Base-by-base conservation (phyloP, 2,113 vertebrate species). In the Lota lota region DNA sequence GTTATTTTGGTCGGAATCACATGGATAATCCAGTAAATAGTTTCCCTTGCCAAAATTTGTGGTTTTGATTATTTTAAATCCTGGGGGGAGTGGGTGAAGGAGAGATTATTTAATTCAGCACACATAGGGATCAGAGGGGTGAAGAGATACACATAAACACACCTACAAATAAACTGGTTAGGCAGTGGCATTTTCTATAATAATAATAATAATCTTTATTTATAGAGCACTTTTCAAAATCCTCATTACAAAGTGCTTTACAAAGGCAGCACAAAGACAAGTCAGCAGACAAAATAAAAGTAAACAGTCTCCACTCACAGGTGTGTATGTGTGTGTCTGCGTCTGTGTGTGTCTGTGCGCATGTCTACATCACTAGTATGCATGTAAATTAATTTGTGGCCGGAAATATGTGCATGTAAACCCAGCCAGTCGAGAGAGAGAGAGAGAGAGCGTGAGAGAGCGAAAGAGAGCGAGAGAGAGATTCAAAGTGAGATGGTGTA, bases 71-170 rank as follows among this genome's bases (percentile, higher is more conserved):
- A 20, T 2, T 58, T 0, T n/a, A n/a, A 16, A 18, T 20, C 18
- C 56, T 4, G 56, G 18, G 56, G 18, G 75, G 56, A 79, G 74
- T 17, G 28, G 10, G 4, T 15, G 14, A 14, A 8, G 19, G 19
- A 6, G 12, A 61, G 19, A 6, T 61, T 2, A 22, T 22, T 1
- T 19, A 74, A 73, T 80, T 72, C 69, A 58, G 69, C 78, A 67
- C n/a, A 68, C 70, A 69, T 65, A 40, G 68, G 62, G 76, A 68
- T 74, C 74, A 88, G 75, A 5, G 0, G 12, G 21, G 36, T 64
- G 21, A 7, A 21, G 24, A 21, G 62, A 65, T 57, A 65, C 64
- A 53, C 1, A 36, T 67, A 24, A 58, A 0, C 64, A 22, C 68
- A 24, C 1, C 33, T 14, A 40, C 28, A 6, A 51, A 66, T 11